Base-by-base conservation (phyloP, 2,888 invertebrate species). In the Carpatolechia fugitivella region DNA sequence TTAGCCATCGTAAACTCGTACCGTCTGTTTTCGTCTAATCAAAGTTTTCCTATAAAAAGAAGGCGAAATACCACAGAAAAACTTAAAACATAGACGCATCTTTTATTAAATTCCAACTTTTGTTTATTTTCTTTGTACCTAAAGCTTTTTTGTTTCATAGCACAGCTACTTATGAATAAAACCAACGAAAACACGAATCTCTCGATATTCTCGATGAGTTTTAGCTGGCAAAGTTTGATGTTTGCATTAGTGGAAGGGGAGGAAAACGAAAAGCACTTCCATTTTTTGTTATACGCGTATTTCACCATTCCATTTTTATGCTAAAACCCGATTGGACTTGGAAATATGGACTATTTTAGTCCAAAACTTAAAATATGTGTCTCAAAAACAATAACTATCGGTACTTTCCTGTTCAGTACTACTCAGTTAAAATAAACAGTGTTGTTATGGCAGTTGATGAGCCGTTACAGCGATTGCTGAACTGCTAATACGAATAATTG, bases 41-140 rank as follows among this genome's bases (percentile, higher is more conserved):
- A 16, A 52, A 52, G 31, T 52, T 52, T 33, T 8, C 30, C 41
- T 10, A 18, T 52, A 52, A 52, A 52, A 52, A n/a, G 31, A 52
- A 52, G 16, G 40, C 18, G 18, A 20, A 40, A 40, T 40, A 41
- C 20, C 44, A 29, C 44, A 44, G 29, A 14, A 24, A 20, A 44
- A 44, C 24, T 44, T 29, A 29, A 29, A 24, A 24, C 29, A 24
- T 44, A 44, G 24, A 24, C 24, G 24, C 24, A 24, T 24, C 44
- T 20, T 44, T 29, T 24, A 44, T 44, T 29, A 29, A 29, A 29
- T 44, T 44, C 44, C 44, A 5, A 24, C 24, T 44, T 44, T 41
- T 36, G 36, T 36, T 36, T 24, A 41, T 24, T 20, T 44, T 44
- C 24, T 44, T 44, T 44, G 29, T 20, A 11, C 20, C 29, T 14